Evolutionary conservation across 2,888 invertebrate species (phyloP).

Genomic region (Teleiodes luculella): DNA sequence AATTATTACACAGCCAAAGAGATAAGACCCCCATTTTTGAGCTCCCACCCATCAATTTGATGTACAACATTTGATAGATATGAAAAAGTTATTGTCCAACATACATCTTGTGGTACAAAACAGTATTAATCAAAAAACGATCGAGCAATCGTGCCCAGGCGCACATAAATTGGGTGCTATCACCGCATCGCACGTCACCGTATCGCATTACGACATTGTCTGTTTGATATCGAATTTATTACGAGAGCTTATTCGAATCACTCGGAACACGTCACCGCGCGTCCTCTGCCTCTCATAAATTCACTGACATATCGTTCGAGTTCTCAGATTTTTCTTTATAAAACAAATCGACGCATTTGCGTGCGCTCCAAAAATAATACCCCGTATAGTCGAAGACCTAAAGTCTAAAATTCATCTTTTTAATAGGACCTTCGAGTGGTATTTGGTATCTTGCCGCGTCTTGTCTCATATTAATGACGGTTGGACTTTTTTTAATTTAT

Average conservation of each 20-base stretch:
- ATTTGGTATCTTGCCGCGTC: constrained; percentile 50
- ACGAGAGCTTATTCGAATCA: constrained; percentile 58
- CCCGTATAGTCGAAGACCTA: constrained; percentile 37
- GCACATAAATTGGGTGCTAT: constrained; percentile 64
- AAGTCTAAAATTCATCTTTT: constrained; percentile 35
- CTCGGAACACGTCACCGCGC: constrained; percentile 60
- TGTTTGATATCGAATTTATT: constrained; percentile 70
- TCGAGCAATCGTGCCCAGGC: constrained; percentile 38
- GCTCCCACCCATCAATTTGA: neutral
- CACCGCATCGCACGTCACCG: constrained; percentile 58
- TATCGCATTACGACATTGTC: constrained; percentile 71
- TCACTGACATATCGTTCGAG: constrained; percentile 67
- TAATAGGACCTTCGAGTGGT: constrained; percentile 32
- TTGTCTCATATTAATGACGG: constrained; percentile 65
- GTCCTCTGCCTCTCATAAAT: constrained; percentile 64
- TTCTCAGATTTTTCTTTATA: constrained; percentile 60
- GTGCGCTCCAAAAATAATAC: constrained; percentile 26
- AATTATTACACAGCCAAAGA: neutral
- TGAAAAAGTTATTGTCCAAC: neutral
- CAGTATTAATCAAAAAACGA: constrained; percentile 25
- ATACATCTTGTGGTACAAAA: constrained; percentile 18
- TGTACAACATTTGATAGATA: neutral
- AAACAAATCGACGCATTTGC: constrained; percentile 34
- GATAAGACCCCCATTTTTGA: neutral
- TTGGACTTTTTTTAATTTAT: constrained; percentile 58